Conservation (phyloP, 2,113 vertebrate species). For the Cyphomyrus discorhynchus region DNA sequence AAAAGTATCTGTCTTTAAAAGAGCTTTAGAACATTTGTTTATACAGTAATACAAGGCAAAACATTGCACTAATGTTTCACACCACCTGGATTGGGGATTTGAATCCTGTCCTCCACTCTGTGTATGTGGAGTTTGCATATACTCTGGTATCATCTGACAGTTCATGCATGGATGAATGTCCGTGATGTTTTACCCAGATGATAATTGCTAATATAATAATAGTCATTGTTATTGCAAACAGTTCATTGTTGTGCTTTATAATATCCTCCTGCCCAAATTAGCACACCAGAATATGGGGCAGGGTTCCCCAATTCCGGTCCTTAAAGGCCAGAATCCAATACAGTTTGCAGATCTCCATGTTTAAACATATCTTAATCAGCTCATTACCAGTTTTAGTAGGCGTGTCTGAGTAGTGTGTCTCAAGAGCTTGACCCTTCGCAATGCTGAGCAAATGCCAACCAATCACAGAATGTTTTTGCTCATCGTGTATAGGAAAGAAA, state of each 20-base stretch:
- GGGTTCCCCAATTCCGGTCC: background rate
- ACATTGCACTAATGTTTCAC: background rate
- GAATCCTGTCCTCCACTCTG: background rate
- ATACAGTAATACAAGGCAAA: background rate
- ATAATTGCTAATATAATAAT: background rate
- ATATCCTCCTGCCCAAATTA: background rate
- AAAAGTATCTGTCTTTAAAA: background rate
- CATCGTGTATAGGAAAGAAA: background rate
- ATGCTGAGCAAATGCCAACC: background rate
- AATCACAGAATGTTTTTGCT: background rate
- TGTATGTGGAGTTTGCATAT: background rate
- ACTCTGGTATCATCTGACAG: background rate
- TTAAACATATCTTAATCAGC: background rate
- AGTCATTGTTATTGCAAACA: background rate
- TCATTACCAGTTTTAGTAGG: background rate
- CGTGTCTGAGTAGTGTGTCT: background rate
- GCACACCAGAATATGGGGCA: background rate
- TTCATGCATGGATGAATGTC: background rate
- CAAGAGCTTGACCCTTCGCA: background rate
- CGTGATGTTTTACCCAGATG: background rate
- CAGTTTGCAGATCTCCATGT: background rate
- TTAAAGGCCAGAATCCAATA: background rate
- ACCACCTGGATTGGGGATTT: background rate
- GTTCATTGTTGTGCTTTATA: background rate
- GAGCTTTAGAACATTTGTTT: background rate